Conservation (phyloP, 2,113 vertebrate genomes). For the Prochilodus magdalenae region DNA sequence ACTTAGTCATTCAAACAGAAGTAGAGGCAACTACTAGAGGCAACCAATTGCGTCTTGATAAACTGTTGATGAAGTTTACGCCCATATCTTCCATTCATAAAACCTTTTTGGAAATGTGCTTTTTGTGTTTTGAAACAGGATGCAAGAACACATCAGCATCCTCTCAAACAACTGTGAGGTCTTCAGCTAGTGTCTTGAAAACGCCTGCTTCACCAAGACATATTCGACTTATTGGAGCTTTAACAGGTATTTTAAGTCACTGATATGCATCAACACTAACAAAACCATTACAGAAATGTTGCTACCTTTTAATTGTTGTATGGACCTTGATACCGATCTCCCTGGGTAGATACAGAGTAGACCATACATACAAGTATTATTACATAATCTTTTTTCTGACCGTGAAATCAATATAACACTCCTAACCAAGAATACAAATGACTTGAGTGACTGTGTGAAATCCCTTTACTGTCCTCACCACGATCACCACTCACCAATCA, state of each 20-base stretch:
- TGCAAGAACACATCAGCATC: slow-evolving; percentile 56
- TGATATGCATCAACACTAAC: background rate
- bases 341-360: background rate
- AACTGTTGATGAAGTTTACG: background rate
- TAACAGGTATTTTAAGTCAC: slow-evolving; percentile 60
- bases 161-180: slow-evolving; percentile 43
- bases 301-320: background rate
- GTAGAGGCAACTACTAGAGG: too few relatives aligned
- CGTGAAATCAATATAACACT: background rate
- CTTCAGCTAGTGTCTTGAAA: slow-evolving; percentile 50
- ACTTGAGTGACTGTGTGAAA: background rate
- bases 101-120: slow-evolving; percentile 26
- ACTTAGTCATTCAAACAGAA: too few relatives aligned
- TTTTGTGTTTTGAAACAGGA: slow-evolving; percentile 54
- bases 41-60: background rate
- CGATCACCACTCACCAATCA: too few relatives aligned
- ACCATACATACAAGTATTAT: too few relatives aligned
- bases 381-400: background rate
- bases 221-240: slow-evolving; percentile 14
- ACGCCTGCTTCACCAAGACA: slow-evolving; percentile 42
- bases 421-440: background rate
- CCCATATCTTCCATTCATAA: background rate
- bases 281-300: background rate
- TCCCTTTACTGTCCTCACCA: background rate
- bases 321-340: background rate